A percentile compares a stretch with the other conserved stretches of the same genome.
Evolutionary conservation across 2,888 invertebrate species (phyloP).

Genomic region (Coenonympha arcania): DNA sequence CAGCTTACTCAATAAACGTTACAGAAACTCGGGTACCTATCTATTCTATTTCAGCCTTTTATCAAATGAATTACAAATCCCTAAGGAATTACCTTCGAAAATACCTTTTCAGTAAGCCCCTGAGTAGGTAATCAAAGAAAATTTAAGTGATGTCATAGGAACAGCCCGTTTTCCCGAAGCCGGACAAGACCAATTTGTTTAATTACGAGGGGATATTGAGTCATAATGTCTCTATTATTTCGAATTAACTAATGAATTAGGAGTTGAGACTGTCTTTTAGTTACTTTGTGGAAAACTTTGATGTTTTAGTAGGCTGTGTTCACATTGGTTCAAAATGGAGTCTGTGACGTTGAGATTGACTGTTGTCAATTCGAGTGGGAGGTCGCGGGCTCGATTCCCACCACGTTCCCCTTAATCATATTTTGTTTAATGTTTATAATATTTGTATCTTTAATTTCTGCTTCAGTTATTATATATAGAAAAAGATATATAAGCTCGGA

Average conservation of each 20-base stretch:
- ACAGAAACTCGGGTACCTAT: not conserved
- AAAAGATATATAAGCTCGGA: too few species aligned
- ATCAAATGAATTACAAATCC: not conserved
- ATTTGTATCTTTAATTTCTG: too few species aligned
- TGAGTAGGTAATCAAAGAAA: not conserved
- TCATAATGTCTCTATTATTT: not conserved
- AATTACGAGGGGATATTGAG: constrained; percentile 1
- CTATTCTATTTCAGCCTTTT: not conserved
- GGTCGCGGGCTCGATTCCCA: too few species aligned
- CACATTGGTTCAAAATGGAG: too few species aligned
- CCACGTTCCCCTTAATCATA: too few species aligned
- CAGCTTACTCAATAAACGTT: too few species aligned
- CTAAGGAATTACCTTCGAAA: not conserved
- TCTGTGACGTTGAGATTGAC: too few species aligned
- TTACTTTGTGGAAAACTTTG: not conserved
- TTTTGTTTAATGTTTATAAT: too few species aligned
- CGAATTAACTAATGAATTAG: not conserved
- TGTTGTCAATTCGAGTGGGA: too few species aligned
- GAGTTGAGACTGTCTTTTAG: not conserved
- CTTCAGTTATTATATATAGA: too few species aligned
- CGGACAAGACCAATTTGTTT: constrained; percentile 3
- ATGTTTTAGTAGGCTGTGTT: too few species aligned
- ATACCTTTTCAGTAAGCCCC: not conserved
- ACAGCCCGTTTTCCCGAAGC: not conserved
- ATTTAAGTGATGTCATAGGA: constrained; percentile 3